phyloP scores from a whole-genome alignment of 1,140 invertebrate genomes.

The Eurosta solidaginis region DNA sequence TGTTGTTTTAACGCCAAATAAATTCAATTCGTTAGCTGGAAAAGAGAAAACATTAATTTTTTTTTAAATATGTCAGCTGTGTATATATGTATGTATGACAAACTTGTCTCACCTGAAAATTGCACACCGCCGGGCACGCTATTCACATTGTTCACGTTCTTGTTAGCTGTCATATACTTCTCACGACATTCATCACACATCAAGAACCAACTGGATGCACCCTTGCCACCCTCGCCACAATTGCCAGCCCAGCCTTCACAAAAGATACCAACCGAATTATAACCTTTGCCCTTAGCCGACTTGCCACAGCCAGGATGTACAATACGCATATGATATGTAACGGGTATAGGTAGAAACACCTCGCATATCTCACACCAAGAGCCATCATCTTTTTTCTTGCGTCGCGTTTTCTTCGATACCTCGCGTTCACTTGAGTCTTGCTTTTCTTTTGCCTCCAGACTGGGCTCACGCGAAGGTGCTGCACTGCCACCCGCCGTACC shows the following conservation, averaged over 20 bases:
- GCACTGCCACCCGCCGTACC: slow-evolving; percentile 23
- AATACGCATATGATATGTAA: slow-evolving; percentile 90
- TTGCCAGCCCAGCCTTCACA: slow-evolving; percentile 86
- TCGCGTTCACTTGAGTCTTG: slow-evolving; percentile 62
- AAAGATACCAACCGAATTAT: slow-evolving; percentile 83
- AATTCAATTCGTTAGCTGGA: slow-evolving; percentile 48
- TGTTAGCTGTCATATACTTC: slow-evolving; percentile 72
- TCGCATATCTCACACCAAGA: slow-evolving; percentile 85
- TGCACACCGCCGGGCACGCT: slow-evolving; percentile 39
- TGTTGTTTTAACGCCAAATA: slow-evolving; percentile 54
- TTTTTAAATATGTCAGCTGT: no score
- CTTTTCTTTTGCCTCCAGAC: slow-evolving; percentile 56
- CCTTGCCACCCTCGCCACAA: slow-evolving; percentile 84
- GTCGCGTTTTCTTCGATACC: slow-evolving; percentile 62
- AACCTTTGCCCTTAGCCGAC: slow-evolving; percentile 81
- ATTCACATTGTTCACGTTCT: slow-evolving; percentile 54
- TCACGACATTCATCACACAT: slow-evolving; percentile 88
- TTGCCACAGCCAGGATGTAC: slow-evolving; percentile 88
- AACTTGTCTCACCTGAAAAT: slow-evolving; percentile 34
- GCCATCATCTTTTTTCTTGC: slow-evolving; percentile 65
- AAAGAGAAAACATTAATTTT: neutral
- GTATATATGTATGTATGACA: no score
- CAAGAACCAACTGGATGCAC: slow-evolving; percentile 86
- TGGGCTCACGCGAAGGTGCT: slow-evolving; percentile 34
- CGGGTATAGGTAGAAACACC: slow-evolving; percentile 69